Evolutionary conservation across 1,140 invertebrate species (phyloP), one percentile per base, ranked within the genome.

Genomic region (Reticulitermes speratus): DNA sequence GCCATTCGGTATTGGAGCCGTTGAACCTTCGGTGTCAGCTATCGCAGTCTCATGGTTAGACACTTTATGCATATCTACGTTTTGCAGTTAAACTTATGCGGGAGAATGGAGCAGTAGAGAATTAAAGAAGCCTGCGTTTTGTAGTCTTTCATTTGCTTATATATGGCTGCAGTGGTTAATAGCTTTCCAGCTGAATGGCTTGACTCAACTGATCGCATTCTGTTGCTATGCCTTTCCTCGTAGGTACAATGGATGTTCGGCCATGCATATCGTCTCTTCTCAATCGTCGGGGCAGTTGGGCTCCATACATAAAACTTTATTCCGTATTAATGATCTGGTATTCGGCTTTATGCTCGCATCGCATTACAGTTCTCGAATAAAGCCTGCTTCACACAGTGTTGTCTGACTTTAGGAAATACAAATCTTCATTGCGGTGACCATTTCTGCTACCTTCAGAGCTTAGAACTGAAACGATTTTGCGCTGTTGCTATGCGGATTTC

Each of bases 261-360:
- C 65, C 65, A 75, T 75, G 25, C 65, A 30, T 25, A 30, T 9
- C 65, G 65, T 75, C 65, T 75, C 65, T 25, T 75, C 65, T 75
- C 65, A 30, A 75, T 75, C 65, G 65, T 75, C n/a, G 5, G 65
- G 65, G 65, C 65, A 75, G 65, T 75, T 25, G 65, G 65, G 65
- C 65, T 75, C 65, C 65, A 30, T 75, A 30, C 65, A 30, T 75
- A 75, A 75, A 75, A 75, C n/a, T 75, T 75, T 30, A 75, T 75
- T 75, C n/a, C 65, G 25, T 75, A 75, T 75, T 75, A 75, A 75
- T 75, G 65, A 75, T 75, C 25, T 75, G n/a, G 65, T 75, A 75
- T 75, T 75, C 65, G 65, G 65, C 65, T 75, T 75, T 75, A 75
- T 75, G 65, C 14, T 75, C n/a, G 5, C 65, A 75, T 8, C 65